These are phyloP conservation scores for Babyrousa celebensis DNA, from an alignment of 2,797 vertebrate species.

Conservation along the genomic window DNA sequence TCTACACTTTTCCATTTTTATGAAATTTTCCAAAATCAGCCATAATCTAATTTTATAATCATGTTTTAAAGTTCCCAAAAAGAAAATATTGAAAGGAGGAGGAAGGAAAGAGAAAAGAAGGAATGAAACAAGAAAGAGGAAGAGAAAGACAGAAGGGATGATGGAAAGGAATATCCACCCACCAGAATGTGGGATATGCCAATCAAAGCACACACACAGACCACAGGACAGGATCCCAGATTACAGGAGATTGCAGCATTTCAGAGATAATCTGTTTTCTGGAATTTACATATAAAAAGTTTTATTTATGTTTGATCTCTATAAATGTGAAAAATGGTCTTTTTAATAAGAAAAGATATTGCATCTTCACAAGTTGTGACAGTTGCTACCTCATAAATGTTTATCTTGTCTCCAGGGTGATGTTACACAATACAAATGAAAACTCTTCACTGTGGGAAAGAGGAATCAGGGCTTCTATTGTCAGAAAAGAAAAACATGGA, in stretches of 20 bases:
- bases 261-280: neutral
- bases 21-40: constrained; percentile 40
- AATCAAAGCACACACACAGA: too few relatives aligned
- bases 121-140: neutral
- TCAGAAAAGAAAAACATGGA: constrained; percentile 37
- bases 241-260: neutral
- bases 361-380: neutral
- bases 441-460: neutral
- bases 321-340: neutral
- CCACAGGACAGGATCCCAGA: too few relatives aligned
- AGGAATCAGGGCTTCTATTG: neutral
- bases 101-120: neutral
- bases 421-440: neutral
- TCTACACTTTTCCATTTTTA: neutral
- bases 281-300: neutral
- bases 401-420: neutral
- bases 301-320: neutral
- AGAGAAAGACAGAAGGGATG: neutral
- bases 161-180: neutral
- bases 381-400: neutral
- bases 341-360: neutral
- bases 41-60: neutral
- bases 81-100: neutral
- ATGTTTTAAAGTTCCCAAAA: neutral
- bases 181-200: neutral